Conservation (phyloP, 2,888 invertebrate species). For the Formica aserva region DNA sequence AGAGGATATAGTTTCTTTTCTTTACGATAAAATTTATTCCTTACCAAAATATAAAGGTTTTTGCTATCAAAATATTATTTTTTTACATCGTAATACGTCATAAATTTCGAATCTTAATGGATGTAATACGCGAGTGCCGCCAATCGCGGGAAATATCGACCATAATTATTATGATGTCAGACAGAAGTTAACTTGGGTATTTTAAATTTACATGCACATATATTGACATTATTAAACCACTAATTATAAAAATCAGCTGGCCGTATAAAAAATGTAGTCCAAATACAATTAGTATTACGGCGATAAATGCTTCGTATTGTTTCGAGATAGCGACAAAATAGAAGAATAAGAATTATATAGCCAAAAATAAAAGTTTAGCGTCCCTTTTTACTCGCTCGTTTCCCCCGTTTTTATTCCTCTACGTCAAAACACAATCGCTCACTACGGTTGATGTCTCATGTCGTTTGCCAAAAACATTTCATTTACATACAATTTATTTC, state of each 20-base stretch:
- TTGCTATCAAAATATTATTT: not conserved
- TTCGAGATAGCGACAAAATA: not conserved
- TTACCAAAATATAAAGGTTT: not conserved
- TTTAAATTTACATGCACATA: constrained; percentile 18
- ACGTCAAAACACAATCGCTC: not conserved
- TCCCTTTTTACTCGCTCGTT: constrained; percentile 9
- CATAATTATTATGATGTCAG: not conserved
- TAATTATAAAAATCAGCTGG: constrained; percentile 27
- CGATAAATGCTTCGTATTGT: not conserved
- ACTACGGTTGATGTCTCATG: not conserved
- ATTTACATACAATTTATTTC: constrained; percentile 1
- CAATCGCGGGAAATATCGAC: not conserved
- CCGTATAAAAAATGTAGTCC: not conserved
- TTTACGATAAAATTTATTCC: not conserved
- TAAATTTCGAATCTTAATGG: not conserved
- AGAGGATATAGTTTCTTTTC: not conserved
- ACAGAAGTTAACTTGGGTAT: not conserved
- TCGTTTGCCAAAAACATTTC: not conserved
- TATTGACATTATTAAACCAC: constrained; percentile 22
- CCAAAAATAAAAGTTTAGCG: not conserved
- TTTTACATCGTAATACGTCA: not conserved
- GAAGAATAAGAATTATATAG: not conserved
- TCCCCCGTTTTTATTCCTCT: not conserved
- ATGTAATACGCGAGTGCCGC: not conserved
- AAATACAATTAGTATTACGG: not conserved